Base-by-base conservation (phyloP, 2,113 vertebrate genomes). In the Centrocercus urophasianus region DNA sequence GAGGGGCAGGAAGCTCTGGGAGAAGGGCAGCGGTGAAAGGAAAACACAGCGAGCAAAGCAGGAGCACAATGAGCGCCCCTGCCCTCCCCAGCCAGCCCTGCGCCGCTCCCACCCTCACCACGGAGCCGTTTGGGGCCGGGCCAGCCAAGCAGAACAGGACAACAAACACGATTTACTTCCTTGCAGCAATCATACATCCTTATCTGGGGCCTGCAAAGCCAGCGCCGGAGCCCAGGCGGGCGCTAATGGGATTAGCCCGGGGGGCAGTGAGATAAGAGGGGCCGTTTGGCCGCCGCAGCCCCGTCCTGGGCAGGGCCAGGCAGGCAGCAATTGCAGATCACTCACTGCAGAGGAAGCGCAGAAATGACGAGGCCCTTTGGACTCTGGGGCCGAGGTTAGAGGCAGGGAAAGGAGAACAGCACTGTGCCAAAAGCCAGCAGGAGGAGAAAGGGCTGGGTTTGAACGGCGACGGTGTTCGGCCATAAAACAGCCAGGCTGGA, bases 361-460 rank as follows among this genome's bases (percentile, higher is more conserved):
- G 43, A 24, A 54, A 54, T 0, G 0, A 67, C 1, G 0, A 0
- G 21, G 45, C 42, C 38, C 24, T 75, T 7, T 20, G 14, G 63
- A 40, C 1, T 1, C 14, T 0, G 28, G 5, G 32, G 30, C 11
- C 0, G 0, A 67, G 17, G 13, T 0, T 38, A 59, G 17, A 30
- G 54, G 30, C 54, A 30, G 17, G 54, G 54, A 56, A 56, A 18
- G 56, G 56, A 57, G 30, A 32, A 32, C 32, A 59, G 18, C 56
- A 6, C 56, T 8, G 56, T n/a, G 56, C 56, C 18, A n/a, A 20
- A 59, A 59, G 56, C 32, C 56, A 20, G 30, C 16, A n/a, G 56
- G 56, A 59, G 17, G 56, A 12, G 56, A n/a, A 59, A 32, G 56
- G 56, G 32, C 18, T n/a, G 56, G 56, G 56, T 59, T n/a, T 19